Percentiles rank a stretch among this genome's conserved stretches.
phyloP scores from a whole-genome alignment of 2,113 vertebrate species.

The Serilophus lunatus region DNA sequence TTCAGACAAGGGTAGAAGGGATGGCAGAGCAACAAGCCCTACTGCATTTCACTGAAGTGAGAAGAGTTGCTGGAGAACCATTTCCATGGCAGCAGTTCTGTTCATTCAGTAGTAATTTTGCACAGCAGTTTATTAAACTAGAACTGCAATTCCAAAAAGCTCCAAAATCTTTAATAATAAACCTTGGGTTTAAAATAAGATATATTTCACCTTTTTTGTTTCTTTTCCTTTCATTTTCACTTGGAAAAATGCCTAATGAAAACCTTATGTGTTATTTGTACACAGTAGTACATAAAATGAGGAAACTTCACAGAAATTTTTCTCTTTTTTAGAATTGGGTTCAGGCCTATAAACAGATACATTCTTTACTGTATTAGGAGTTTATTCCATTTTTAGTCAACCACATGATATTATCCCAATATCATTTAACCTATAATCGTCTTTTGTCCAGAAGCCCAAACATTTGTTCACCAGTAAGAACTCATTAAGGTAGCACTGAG shows the following conservation, averaged over 20 bases:
- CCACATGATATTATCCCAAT: background rate
- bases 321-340: background rate
- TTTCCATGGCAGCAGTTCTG: background rate
- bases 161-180: background rate
- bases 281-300: background rate
- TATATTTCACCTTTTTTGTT: background rate
- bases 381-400: slow-evolving; percentile 22
- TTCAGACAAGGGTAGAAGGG: background rate
- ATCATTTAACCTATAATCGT: background rate
- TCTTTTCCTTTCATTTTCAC: background rate
- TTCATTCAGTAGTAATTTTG: background rate
- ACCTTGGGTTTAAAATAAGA: background rate
- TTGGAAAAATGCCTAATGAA: background rate
- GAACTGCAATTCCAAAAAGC: background rate
- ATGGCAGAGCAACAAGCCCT: background rate
- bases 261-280: background rate
- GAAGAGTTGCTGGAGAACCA: background rate
- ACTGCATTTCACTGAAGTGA: background rate
- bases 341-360: background rate
- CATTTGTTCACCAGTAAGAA: background rate
- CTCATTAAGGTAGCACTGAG: background rate
- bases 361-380: slow-evolving; percentile 6
- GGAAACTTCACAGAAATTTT: background rate
- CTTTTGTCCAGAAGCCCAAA: slow-evolving; percentile 9
- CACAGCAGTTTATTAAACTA: background rate